Base-by-base conservation (phyloP, 2,113 vertebrate species). In the Tyrannus savana region DNA sequence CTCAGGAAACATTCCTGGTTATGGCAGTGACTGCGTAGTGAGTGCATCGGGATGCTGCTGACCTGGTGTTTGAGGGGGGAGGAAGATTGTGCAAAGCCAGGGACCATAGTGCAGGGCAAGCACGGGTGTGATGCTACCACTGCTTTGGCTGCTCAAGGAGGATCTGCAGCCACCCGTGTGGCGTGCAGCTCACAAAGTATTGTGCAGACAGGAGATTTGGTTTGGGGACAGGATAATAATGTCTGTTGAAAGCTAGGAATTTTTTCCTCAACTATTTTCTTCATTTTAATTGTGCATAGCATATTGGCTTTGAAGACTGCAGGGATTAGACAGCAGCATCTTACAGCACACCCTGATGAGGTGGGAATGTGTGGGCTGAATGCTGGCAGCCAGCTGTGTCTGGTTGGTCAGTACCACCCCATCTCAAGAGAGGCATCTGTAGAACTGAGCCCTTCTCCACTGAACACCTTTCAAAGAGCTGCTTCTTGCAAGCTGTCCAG, bases 341-440 rank as follows among this genome's bases (percentile, higher is more conserved):
- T 39, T 30, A 2, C 1, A 64, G 53, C 11, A 9, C 6, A 1
- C 9, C 5, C 47, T 1, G 7, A 10, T 3, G 23, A 22, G 37
- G 27, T 60, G 44, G 35, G 56, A 33, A 35, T 13, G 25, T 41
- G 19, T 19, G 31, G 44, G 35, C 35, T 64, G 66, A 42, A 50
- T 19, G 41, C 23, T 58, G 35, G n/a, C 42, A 87, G 19, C 60
- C 24, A 19, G 11, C n/a, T 81, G 49, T 42, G n/a, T 37, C 67
- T 2, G 0, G 6, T 49, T 12, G 7, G 1, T 49, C 3, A 5
- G 22, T 37, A 35, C 22, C 46, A 81, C 30, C 37, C 42, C 1
- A 2, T 16, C 55, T 68, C 37, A 8, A 23, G 53, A 7, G 3
- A 14, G 7, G n/a, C 41, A 41, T 52, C 15, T 49, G 59, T 25